phyloP scores from a whole-genome alignment of 2,797 vertebrate genomes.

The Sphenodon punctatus region DNA sequence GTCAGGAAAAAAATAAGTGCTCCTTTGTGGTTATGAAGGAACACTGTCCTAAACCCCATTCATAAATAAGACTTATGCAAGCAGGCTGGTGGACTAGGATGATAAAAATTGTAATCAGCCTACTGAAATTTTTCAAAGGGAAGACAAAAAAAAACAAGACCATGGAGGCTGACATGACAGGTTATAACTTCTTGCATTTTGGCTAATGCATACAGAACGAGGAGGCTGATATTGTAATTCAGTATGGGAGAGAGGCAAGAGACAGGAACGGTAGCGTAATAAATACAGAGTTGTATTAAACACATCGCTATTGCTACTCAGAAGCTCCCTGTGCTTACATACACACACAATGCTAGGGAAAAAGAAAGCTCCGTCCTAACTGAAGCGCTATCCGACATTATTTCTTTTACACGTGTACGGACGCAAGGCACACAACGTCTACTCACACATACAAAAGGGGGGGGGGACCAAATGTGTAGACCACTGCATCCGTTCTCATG shows the following conservation, averaged over 20 bases:
- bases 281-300: too few species aligned
- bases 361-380: too few species aligned
- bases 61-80: not conserved
- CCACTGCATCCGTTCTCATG: too few species aligned
- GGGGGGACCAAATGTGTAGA: too few species aligned
- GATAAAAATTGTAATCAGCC: not conserved
- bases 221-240: constrained; percentile 10
- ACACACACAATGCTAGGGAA: too few species aligned
- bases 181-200: constrained; percentile 16
- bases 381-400: too few species aligned
- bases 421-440: too few species aligned
- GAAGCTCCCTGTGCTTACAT: too few species aligned
- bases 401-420: too few species aligned
- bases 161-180: not conserved
- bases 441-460: too few species aligned
- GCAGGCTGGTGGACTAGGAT: not conserved
- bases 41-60: not conserved
- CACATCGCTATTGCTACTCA: not conserved
- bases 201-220: constrained; percentile 2
- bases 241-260: not conserved
- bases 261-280: not conserved
- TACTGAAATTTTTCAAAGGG: not conserved
- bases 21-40: not conserved
- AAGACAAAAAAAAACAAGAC: not conserved
- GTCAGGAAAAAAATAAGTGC: rapidly evolving